Percentiles rank a stretch among this genome's conserved stretches.
phyloP scores from a whole-genome alignment of 2,888 invertebrate genomes.

The Cantharis nigra region DNA sequence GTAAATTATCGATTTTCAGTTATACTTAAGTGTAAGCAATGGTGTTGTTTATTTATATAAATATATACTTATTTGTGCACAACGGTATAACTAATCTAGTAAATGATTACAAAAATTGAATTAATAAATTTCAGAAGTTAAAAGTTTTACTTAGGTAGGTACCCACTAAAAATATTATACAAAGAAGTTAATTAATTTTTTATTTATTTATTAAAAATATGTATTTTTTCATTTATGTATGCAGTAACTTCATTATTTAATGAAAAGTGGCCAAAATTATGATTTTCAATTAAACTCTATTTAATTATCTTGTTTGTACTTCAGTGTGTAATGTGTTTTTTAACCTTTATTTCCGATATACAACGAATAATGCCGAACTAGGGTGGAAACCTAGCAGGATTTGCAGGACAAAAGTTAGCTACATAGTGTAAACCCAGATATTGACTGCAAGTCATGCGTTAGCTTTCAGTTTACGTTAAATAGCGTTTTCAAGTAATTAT shows the following conservation, averaged over 20 bases:
- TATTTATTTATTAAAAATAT: not conserved
- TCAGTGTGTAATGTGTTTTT: slow-evolving; percentile 5
- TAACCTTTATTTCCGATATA: slow-evolving; percentile 6
- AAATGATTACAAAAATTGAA: not conserved
- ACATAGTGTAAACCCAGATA: slow-evolving; percentile 26
- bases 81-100: too few relatives aligned
- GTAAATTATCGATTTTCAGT: too few relatives aligned
- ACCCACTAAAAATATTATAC: not conserved
- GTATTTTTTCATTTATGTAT: not conserved
- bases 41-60: too few relatives aligned
- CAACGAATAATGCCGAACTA: slow-evolving; percentile 9
- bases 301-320: slow-evolving; percentile 13
- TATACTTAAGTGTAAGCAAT: too few relatives aligned
- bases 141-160: not conserved
- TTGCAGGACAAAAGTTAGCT: slow-evolving; percentile 18
- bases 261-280: not conserved
- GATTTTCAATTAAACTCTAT: not conserved
- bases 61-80: too few relatives aligned
- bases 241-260: not conserved
- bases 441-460: slow-evolving; percentile 20
- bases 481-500: slow-evolving; percentile 30
- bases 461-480: slow-evolving; percentile 8
- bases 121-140: not conserved
- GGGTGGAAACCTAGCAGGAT: slow-evolving; percentile 23
- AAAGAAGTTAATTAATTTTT: not conserved